Percentiles rank a stretch among this genome's conserved stretches.
Conservation (phyloP, 2,113 vertebrate species). For the Anolis sagrei region DNA sequence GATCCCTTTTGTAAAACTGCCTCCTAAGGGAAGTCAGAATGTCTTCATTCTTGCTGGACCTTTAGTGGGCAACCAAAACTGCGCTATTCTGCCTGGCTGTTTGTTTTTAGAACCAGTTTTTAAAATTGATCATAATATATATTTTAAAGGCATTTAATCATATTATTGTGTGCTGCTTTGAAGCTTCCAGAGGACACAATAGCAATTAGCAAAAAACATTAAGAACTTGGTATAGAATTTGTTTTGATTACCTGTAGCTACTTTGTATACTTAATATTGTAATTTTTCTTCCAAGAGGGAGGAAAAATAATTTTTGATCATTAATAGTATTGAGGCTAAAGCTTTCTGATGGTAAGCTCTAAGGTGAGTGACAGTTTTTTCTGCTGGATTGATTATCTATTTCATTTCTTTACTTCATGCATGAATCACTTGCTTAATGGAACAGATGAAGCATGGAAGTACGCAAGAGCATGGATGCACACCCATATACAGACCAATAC, state of each 20-base stretch:
- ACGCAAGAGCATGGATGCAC: neutral
- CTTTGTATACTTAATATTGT: neutral
- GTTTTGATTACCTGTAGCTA: neutral
- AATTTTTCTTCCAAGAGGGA: neutral
- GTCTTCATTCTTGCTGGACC: no score
- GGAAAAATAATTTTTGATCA: neutral
- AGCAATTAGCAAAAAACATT: no score
- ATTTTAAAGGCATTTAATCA: no score
- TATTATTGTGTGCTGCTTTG: no score
- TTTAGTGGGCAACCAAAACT: no score
- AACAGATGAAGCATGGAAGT: neutral
- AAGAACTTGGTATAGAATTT: neutral
- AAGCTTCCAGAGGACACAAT: no score
- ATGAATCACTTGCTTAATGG: slow-evolving; percentile 3
- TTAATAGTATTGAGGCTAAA: slow-evolving; percentile 7
- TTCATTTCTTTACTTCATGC: neutral
- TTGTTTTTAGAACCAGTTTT: no score
- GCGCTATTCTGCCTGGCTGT: no score
- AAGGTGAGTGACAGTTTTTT: slow-evolving; percentile 10
- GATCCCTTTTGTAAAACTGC: no score
- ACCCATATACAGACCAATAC: neutral
- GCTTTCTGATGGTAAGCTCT: slow-evolving; percentile 2
- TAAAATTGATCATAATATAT: no score
- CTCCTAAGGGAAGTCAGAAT: no score
- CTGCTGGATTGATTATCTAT: slow-evolving; percentile 2